Conservation (phyloP, 2,888 invertebrate species). For the Orchesellides sinensis region DNA sequence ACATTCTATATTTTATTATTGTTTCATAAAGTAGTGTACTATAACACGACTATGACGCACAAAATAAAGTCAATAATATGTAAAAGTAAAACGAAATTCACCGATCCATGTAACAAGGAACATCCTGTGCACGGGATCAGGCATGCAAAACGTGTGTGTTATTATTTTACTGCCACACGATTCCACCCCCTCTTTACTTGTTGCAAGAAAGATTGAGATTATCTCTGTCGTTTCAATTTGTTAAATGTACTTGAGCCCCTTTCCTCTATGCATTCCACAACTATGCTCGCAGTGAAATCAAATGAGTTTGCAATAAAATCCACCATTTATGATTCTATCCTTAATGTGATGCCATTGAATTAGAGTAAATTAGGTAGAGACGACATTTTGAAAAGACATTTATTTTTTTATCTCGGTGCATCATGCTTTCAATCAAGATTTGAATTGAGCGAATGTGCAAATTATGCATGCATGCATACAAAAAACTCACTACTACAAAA, state of each 20-base stretch:
- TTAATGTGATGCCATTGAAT: neutral
- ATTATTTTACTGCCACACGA: neutral
- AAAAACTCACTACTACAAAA: no score
- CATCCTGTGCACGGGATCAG: conserved; percentile 21
- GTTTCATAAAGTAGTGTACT: no score
- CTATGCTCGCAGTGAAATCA: no score
- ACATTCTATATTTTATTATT: no score
- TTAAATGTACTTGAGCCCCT: neutral
- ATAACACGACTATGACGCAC: no score
- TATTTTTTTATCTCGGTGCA: neutral
- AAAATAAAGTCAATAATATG: neutral
- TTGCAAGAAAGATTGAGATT: neutral
- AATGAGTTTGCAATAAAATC: neutral
- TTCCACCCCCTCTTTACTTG: no score
- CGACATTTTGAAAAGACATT: neutral
- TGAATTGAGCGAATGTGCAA: no score
- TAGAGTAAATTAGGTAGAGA: neutral
- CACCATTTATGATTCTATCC: neutral
- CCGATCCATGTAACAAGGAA: conserved; percentile 35
- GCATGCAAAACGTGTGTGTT: neutral
- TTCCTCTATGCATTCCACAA: no score
- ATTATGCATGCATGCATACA: no score
- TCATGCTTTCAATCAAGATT: no score
- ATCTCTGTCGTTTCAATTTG: no score
- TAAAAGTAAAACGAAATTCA: conserved; percentile 10